Evolutionary conservation across 2,113 vertebrate genomes (phyloP).

Genomic region (Synchiropus splendidus): DNA sequence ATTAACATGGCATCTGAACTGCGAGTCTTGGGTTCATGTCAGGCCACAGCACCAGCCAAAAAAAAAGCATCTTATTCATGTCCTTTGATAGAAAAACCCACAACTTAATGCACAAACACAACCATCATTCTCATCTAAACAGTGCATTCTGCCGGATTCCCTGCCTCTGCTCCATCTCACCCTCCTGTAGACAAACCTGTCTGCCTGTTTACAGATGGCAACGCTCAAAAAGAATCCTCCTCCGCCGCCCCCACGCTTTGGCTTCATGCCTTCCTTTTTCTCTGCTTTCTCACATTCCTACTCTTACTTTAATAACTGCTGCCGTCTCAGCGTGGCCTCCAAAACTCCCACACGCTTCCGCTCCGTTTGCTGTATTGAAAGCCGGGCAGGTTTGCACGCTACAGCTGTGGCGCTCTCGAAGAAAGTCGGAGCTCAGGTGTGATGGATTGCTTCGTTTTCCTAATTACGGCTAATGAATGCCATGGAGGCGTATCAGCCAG

Average conservation of each 20-base stretch:
- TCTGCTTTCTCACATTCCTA: conserved; percentile 1
- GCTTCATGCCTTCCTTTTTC: conserved; percentile 11
- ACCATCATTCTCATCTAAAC: conserved; percentile 20
- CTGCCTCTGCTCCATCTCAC: conserved; percentile 26
- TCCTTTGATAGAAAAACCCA: conserved; percentile 1
- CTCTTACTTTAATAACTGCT: conserved; percentile 27
- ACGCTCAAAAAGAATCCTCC: conserved; percentile 39
- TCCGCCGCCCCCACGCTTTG: conserved; percentile 30
- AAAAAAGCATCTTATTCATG: neutral
- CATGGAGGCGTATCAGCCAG: conserved; percentile 45
- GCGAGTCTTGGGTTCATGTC: too few relatives aligned
- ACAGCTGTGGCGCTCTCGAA: too few relatives aligned
- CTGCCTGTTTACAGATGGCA: conserved; percentile 42
- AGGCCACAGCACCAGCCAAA: too few relatives aligned
- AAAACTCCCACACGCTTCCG: conserved; percentile 18
- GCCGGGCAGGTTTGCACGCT: too few relatives aligned
- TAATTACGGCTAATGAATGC: conserved; percentile 50
- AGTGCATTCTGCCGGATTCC: conserved; percentile 16
- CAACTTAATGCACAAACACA: conserved; percentile 7
- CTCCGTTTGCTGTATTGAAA: too few relatives aligned
- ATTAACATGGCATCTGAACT: too few relatives aligned
- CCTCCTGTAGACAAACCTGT: conserved; percentile 37
- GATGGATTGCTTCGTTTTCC: conserved; percentile 26
- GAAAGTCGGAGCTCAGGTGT: conserved; percentile 30
- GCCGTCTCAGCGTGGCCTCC: conserved; percentile 5